A percentile compares a stretch with the other conserved stretches of the same genome.
Evolutionary conservation across 2,888 invertebrate genomes (phyloP).

Genomic region (Cacoxenus indagator): DNA sequence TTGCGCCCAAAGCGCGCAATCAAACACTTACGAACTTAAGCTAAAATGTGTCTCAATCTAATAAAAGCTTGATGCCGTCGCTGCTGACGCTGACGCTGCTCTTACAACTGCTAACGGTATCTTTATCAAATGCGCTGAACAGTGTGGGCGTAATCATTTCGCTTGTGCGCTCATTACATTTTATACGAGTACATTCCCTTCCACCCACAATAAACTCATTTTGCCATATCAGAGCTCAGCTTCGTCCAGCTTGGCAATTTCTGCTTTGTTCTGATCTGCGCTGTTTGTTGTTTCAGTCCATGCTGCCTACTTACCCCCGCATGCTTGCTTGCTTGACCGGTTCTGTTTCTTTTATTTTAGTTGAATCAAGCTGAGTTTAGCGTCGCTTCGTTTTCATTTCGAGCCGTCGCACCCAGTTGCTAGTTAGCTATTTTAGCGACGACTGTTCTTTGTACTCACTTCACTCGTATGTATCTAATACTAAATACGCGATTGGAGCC

Average conservation of each 20-base stretch:
- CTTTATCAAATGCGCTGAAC: neutral
- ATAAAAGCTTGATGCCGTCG: slow-evolving; percentile 1
- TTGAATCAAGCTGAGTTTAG: neutral
- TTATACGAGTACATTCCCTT: too few relatives aligned
- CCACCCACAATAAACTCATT: too few relatives aligned
- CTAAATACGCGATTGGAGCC: neutral
- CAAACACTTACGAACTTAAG: neutral
- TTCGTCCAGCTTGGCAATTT: too few relatives aligned
- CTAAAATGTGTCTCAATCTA: slow-evolving; percentile 16
- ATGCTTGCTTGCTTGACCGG: too few relatives aligned
- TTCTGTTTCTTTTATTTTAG: neutral
- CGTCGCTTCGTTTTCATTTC: too few relatives aligned
- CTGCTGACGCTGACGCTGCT: neutral
- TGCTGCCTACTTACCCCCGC: too few relatives aligned
- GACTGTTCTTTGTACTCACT: slow-evolving; percentile 14
- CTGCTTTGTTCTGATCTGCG: neutral
- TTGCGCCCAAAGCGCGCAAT: too few relatives aligned
- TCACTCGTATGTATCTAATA: neutral
- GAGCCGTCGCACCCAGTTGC: neutral
- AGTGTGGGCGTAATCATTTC: slow-evolving; percentile 8
- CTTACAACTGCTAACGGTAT: slow-evolving; percentile 3
- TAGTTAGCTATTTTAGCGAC: slow-evolving; percentile 9
- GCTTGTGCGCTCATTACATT: too few relatives aligned
- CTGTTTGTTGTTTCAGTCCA: too few relatives aligned
- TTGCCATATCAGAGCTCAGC: too few relatives aligned